Percentiles rank a stretch among this genome's conserved stretches.
Evolutionary conservation across 1,140 invertebrate species (phyloP).

Genomic region (Epicauta chinensis): DNA sequence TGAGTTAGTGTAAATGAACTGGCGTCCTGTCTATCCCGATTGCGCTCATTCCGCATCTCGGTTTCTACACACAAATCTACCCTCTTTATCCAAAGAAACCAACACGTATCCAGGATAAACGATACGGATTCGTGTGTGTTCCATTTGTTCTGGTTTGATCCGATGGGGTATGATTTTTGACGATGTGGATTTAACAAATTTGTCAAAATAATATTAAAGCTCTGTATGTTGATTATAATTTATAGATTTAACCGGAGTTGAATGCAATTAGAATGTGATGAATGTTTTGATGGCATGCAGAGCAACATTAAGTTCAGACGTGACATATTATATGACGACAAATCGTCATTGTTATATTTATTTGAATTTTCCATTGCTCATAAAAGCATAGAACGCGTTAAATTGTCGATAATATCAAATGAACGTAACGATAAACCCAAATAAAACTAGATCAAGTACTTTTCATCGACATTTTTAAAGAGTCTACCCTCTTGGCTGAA

Average conservation of each 20-base stretch:
- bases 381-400: too few relatives aligned
- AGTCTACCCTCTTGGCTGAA: too few relatives aligned
- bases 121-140: neutral
- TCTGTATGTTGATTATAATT: too few relatives aligned
- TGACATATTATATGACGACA: slow-evolving; percentile 10
- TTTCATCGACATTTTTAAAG: too few relatives aligned
- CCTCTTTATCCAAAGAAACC: too few relatives aligned
- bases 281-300: slow-evolving; percentile 14
- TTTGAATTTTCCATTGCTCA: slow-evolving; percentile 11
- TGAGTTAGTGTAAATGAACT: slow-evolving; percentile 32
- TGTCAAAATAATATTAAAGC: too few relatives aligned
- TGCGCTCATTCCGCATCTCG: slow-evolving; percentile 26
- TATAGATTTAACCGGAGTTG: slow-evolving; percentile 2
- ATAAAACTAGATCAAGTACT: too few relatives aligned
- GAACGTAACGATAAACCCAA: too few relatives aligned
- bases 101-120: neutral
- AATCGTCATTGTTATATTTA: slow-evolving; percentile 12
- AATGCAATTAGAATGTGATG: slow-evolving; percentile 11
- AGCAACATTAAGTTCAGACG: slow-evolving; percentile 7
- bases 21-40: slow-evolving; percentile 28
- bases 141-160: too few relatives aligned
- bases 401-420: too few relatives aligned
- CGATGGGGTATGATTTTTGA: too few relatives aligned
- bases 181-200: too few relatives aligned
- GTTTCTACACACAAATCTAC: neutral